A percentile compares a stretch with the other conserved stretches of the same genome.
Conservation (phyloP, 2,113 vertebrate genomes). For the Dasyprocta punctata region DNA sequence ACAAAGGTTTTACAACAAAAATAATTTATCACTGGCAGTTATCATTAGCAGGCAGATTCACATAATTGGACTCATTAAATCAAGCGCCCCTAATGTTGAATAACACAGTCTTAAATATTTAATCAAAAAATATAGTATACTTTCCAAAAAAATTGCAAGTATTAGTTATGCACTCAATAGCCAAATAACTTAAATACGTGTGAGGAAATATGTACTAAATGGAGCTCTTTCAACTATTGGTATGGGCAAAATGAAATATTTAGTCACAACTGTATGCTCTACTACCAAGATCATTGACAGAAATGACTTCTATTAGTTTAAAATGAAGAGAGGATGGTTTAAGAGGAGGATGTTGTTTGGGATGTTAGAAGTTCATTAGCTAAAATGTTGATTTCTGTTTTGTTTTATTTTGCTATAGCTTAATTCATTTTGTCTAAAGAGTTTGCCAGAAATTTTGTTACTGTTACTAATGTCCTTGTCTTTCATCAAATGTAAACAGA, state of each 20-base stretch:
- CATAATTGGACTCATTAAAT: slow-evolving; percentile 3
- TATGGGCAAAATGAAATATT: background rate
- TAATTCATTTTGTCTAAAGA: background rate
- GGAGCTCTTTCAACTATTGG: background rate
- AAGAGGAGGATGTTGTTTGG: background rate
- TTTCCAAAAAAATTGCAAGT: background rate
- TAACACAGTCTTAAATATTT: background rate
- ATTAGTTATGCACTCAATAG: background rate
- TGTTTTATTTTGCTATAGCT: background rate
- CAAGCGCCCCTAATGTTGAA: background rate
- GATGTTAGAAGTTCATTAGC: background rate
- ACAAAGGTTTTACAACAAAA: background rate
- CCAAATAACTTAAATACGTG: background rate
- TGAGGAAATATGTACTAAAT: background rate
- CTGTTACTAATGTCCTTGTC: background rate
- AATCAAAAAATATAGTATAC: background rate
- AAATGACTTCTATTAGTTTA: background rate
- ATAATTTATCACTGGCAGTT: background rate
- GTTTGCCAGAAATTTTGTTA: background rate
- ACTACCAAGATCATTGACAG: background rate
- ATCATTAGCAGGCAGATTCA: background rate
- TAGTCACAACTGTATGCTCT: background rate
- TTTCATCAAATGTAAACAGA: background rate
- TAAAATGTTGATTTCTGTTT: background rate
- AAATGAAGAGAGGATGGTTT: background rate